Base-by-base conservation (phyloP, 2,113 vertebrate genomes). In the Chauna torquata region DNA sequence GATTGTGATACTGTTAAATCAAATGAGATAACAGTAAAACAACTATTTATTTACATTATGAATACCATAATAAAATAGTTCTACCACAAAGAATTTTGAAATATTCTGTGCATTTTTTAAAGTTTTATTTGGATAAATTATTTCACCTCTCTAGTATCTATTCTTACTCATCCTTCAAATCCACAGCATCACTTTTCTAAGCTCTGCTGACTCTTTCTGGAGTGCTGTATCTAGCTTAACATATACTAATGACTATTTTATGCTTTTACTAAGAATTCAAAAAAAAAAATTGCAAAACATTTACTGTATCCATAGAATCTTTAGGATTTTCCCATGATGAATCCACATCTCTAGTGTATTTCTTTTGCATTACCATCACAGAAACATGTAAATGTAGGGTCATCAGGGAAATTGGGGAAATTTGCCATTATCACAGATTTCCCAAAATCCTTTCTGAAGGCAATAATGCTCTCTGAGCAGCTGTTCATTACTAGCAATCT, bases 381-480 rank as follows among this genome's bases (percentile, higher is more conserved):
- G n/a, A 74, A 85, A 42, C 0, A 5, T 20, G 3, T 12, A 19
- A 0, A 1, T 19, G 32, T 36, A 84, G 4, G 3, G 6, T 24
- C 10, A 61, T 28, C 8, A 66, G 14, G 19, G 19, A 50, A 82
- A 70, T 9, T 14, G 13, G 9, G 40, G 22, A 90, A 69, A 88
- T 1, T 3, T 74, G 16, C 6, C 28, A 7, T 82, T 74, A 18
- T 38, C 18, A 16, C 27, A 77, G 58, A 74, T 20, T 64, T 84
- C 9, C 11, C 17, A 50, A 17, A 68, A 71, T 34, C 20, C n/a
- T 76, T 58, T 42, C 49, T 61, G 44, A 81, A 69, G 12, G 14
- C 8, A 18, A 15, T 28, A 2, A 10, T 34, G 19, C 4, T 83
- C 22, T 57, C 42, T 58, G 38, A 83, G 19, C 25, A 75, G 16